phyloP scores from a whole-genome alignment of 2,113 vertebrate species.

The Centropus bengalensis region DNA sequence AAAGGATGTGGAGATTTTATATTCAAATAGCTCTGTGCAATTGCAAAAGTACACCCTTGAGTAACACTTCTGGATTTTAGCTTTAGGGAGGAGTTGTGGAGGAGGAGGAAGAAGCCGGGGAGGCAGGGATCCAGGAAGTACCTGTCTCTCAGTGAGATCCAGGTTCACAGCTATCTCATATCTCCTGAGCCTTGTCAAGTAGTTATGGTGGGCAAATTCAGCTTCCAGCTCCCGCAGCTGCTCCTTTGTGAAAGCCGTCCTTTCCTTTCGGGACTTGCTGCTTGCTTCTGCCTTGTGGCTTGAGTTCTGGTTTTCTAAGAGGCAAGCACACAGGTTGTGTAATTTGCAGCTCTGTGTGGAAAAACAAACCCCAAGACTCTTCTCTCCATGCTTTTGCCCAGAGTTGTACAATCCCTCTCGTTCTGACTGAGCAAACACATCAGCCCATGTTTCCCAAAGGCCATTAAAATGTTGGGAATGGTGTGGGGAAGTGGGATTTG shows the following conservation, averaged over 20 bases:
- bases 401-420: neutral
- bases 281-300: conserved; percentile 80
- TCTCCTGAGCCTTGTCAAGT: conserved; percentile 93
- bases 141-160: conserved; percentile 97
- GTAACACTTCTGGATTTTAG: neutral
- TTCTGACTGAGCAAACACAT: neutral
- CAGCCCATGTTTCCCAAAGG: neutral
- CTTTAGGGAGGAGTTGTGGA: neutral
- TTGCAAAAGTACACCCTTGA: neutral
- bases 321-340: neutral
- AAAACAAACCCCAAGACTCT: neutral
- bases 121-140: conserved; percentile 32
- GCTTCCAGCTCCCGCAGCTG: conserved; percentile 94
- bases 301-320: conserved; percentile 81
- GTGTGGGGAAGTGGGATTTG: neutral
- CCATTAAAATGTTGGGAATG: neutral
- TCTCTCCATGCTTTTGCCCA: neutral
- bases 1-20: neutral
- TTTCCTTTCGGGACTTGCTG: conserved; percentile 92
- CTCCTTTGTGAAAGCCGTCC: conserved; percentile 96
- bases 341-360: neutral
- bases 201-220: conserved; percentile 96
- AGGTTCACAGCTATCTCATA: conserved; percentile 97
- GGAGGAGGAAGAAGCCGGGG: neutral
- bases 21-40: neutral